Evolutionary conservation across 2,888 invertebrate species (phyloP), one percentile per base, ranked within the genome.

Genomic region (Rotaria macrura): DNA sequence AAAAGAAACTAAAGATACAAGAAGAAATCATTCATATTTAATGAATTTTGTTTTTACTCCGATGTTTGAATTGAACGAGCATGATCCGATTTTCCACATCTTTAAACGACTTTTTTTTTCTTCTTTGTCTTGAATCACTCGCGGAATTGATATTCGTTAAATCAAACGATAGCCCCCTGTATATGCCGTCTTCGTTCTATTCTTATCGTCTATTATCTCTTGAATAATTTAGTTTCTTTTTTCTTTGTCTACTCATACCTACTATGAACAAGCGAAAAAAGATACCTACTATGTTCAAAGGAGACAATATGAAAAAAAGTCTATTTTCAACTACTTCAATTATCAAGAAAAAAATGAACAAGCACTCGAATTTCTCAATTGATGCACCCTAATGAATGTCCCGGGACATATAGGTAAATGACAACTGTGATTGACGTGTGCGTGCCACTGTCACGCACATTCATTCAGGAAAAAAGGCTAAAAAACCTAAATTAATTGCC

Each of bases 401-500:
- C 12, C 38, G 65, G 65, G 65, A 65, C 34, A 34, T 65, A 65
- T 29, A 65, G 65, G 65, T 65, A 65, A 34, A 65, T 65, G 65
- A 65, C 65, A 65, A 65, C 65, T 65, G 65, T 65, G 65, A 65
- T 65, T 65, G 65, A 65, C 65, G 65, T 65, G 65, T 65, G 65
- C 65, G 65, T 65, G 65, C 65, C 34, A 34, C 65, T 65, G 65
- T 65, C 65, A 65, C 65, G 65, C 65, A 65, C 17, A 34, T 65
- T 38, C 65, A 65, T 65, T 17, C 38, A 34, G 65, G 38, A 65
- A 29, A 17, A 17, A 20, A 34, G 34, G 34, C 2, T 20, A 34
- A 38, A 65, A 65, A 65, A 65, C 65, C 34, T 65, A 65, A 65
- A 65, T 65, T 65, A 65, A 65, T 65, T 65, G 65, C 65, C 34